phyloP scores from a whole-genome alignment of 2,797 vertebrate species.

The Sitta carolinensis region DNA sequence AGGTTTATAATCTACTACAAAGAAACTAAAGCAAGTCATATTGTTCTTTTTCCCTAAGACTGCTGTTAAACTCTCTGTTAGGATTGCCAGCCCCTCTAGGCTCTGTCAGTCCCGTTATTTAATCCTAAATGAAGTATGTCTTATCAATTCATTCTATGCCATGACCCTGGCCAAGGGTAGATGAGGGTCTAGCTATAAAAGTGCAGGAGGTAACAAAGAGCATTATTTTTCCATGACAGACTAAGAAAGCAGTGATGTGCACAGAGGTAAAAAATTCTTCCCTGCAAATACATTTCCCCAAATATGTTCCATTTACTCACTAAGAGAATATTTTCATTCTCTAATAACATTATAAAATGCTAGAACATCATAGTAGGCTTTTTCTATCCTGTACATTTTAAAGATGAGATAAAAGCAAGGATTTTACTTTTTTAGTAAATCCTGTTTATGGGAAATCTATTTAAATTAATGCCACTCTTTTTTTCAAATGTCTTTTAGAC shows the following conservation, averaged over 20 bases:
- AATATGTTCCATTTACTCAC: neutral
- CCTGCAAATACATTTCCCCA: neutral
- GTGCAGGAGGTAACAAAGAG: neutral
- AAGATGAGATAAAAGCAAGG: constrained; percentile 44
- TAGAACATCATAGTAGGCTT: neutral
- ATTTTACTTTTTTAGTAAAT: constrained; percentile 4
- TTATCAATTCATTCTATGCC: constrained; percentile 46
- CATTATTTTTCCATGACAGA: neutral
- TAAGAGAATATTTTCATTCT: constrained; percentile 15
- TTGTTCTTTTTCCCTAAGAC: neutral
- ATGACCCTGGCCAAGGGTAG: constrained; percentile 45
- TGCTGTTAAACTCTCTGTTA: constrained; percentile 26
- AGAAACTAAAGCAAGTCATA: neutral
- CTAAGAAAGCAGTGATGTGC: neutral
- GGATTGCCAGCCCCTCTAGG: neutral
- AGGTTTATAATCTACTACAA: neutral
- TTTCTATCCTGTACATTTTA: neutral
- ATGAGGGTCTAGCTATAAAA: neutral
- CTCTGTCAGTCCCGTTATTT: constrained; percentile 31
- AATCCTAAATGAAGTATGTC: constrained; percentile 55
- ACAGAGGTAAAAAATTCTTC: neutral
- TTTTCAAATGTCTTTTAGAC: constrained; percentile 31
- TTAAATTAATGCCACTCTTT: constrained; percentile 47
- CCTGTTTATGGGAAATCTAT: constrained; percentile 46
- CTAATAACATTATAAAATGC: neutral